Evolutionary conservation across 2,888 invertebrate genomes (phyloP).

Genomic region (Drosophila barbarae): DNA sequence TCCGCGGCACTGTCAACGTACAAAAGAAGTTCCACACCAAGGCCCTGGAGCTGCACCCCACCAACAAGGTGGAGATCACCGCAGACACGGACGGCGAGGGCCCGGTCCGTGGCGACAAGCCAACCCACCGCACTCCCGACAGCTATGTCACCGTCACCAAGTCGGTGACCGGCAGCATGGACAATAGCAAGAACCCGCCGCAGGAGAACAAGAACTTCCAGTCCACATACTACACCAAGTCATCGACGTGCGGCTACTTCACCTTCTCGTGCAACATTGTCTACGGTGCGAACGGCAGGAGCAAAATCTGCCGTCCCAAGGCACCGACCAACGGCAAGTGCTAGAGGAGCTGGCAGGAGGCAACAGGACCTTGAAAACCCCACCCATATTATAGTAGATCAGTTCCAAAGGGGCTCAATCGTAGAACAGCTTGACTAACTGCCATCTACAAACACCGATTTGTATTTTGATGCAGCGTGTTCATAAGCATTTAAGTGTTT

Average conservation of each 20-base stretch:
- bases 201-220: slow-evolving; percentile 86
- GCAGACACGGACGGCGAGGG: slow-evolving; percentile 59
- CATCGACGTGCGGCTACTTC: slow-evolving; percentile 92
- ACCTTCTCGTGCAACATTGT: slow-evolving; percentile 92
- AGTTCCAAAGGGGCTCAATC: slow-evolving; percentile 54
- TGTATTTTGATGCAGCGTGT: slow-evolving; percentile 40
- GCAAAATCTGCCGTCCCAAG: slow-evolving; percentile 90
- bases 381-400: slow-evolving; percentile 27
- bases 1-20: slow-evolving; percentile 79
- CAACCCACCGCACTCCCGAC: slow-evolving; percentile 80
- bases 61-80: slow-evolving; percentile 67
- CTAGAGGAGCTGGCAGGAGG: slow-evolving; percentile 49
- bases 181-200: slow-evolving; percentile 82
- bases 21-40: slow-evolving; percentile 79
- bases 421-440: slow-evolving; percentile 45
- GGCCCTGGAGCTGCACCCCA: slow-evolving; percentile 70
- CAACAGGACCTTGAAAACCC: background rate
- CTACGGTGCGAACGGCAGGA: slow-evolving; percentile 87
- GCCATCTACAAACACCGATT: slow-evolving; percentile 21
- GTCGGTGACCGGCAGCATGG: slow-evolving; percentile 87
- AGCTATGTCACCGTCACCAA: slow-evolving; percentile 89
- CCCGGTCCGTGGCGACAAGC: slow-evolving; percentile 33
- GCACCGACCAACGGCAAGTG: slow-evolving; percentile 87
- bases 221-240: slow-evolving; percentile 91
- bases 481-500: slow-evolving; percentile 52